These are phyloP conservation scores for Xenentodon cancila DNA, from an alignment of 2,797 vertebrate genomes.

Conservation along the genomic window DNA sequence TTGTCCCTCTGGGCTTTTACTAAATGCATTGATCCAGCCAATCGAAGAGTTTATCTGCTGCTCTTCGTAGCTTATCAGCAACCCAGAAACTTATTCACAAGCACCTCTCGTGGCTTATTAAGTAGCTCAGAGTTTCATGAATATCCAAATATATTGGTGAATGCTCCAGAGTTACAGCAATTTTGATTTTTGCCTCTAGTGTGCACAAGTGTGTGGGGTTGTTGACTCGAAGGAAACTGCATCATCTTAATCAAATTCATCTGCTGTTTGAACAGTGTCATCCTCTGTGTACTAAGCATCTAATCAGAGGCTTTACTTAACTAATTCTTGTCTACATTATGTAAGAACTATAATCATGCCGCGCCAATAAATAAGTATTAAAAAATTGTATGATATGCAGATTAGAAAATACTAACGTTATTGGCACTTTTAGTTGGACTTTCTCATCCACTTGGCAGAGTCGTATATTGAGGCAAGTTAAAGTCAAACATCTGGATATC, in stretches of 20 bases:
- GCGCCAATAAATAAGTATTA: too few relatives aligned
- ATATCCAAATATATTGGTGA: constrained; percentile 10
- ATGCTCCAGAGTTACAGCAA: not conserved
- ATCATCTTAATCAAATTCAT: not conserved
- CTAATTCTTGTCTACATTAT: too few relatives aligned
- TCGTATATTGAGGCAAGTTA: not conserved
- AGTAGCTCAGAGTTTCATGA: not conserved
- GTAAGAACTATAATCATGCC: too few relatives aligned
- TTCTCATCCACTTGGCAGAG: too few relatives aligned
- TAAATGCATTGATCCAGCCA: constrained; percentile 80
- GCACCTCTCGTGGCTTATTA: constrained; percentile 17
- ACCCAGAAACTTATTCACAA: constrained; percentile 26
- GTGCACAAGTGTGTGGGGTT: not conserved
- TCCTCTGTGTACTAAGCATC: not conserved
- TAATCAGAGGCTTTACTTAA: too few relatives aligned
- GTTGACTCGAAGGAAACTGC: not conserved
- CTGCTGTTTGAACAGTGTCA: not conserved
- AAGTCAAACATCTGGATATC: not conserved
- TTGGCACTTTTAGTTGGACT: too few relatives aligned
- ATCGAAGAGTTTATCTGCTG: constrained; percentile 78
- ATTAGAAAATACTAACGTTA: too few relatives aligned
- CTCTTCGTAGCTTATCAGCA: constrained; percentile 59
- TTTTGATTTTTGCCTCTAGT: not conserved
- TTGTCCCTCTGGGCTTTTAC: constrained; percentile 71
- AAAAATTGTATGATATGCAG: too few relatives aligned